phyloP scores from a whole-genome alignment of 2,797 vertebrate species.

The Lacerta viridis region DNA sequence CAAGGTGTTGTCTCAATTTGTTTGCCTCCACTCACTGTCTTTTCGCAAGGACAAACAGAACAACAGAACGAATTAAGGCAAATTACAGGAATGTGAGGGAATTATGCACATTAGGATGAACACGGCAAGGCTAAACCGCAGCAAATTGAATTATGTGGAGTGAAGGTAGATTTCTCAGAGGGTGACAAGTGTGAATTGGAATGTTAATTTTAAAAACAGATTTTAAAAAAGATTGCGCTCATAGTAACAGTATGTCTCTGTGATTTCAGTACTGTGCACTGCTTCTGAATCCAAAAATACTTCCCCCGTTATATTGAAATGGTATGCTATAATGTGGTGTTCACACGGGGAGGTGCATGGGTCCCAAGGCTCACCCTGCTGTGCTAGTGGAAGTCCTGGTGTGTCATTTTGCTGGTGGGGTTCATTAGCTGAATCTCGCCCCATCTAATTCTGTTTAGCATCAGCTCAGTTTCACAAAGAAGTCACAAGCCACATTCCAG shows the following conservation, averaged over 20 bases:
- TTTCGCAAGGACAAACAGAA: slow-evolving; percentile 30
- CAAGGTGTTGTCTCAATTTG: not conserved
- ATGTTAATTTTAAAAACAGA: not conserved
- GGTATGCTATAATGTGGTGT: no score
- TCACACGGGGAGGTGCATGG: no score
- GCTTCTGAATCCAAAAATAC: not conserved
- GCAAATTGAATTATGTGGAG: slow-evolving; percentile 30
- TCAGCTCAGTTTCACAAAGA: slow-evolving; percentile 10
- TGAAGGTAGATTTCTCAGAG: slow-evolving; percentile 23
- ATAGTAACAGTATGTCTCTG: not conserved
- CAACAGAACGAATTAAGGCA: slow-evolving; percentile 30
- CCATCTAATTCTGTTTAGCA: no score
- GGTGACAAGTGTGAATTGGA: slow-evolving; percentile 10
- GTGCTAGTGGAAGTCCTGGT: no score
- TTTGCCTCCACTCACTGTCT: not conserved
- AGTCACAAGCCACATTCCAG: not conserved
- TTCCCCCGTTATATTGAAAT: no score
- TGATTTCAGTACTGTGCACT: not conserved
- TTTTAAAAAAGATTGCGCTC: not conserved
- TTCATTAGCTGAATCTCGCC: no score
- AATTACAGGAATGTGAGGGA: slow-evolving; percentile 26
- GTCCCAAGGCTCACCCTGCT: no score
- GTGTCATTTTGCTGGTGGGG: no score
- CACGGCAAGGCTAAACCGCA: slow-evolving; percentile 15
- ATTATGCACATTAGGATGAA: slow-evolving; percentile 27